These are phyloP conservation scores for Mobula birostris DNA, from an alignment of 2,113 vertebrate species.

Conservation along the genomic window DNA sequence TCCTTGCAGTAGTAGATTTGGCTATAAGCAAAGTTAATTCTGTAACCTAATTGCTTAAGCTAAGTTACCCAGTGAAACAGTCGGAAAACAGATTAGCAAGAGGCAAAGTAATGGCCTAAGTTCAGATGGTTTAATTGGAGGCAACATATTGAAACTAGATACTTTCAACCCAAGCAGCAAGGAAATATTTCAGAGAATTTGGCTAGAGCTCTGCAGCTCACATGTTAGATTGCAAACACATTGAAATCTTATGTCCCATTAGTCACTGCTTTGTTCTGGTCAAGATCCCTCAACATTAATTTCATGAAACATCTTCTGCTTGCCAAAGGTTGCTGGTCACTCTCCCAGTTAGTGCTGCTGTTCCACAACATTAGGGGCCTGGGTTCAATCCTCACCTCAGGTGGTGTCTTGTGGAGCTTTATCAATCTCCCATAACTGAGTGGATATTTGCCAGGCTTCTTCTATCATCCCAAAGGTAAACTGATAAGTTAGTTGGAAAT, in stretches of 20 bases:
- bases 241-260: neutral
- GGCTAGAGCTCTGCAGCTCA: neutral
- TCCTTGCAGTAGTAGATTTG: neutral
- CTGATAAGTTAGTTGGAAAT: too few species aligned
- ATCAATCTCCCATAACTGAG: too few species aligned
- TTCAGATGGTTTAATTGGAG: neutral
- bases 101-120: neutral
- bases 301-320: neutral
- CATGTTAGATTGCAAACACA: neutral
- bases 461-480: too few species aligned
- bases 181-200: neutral
- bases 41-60: neutral
- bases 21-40: neutral
- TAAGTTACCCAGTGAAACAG: neutral
- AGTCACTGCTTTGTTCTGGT: neutral
- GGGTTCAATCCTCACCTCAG: too few species aligned
- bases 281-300: constrained; percentile 2
- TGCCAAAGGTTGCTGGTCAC: too few species aligned
- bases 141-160: neutral
- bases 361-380: too few species aligned
- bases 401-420: too few species aligned
- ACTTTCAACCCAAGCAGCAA: neutral
- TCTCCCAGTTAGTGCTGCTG: too few species aligned
- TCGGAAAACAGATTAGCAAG: neutral
- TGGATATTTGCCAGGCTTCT: too few species aligned